Evolutionary conservation across 2,797 vertebrate species (phyloP).

Genomic region (Pangasius mekongensis): DNA sequence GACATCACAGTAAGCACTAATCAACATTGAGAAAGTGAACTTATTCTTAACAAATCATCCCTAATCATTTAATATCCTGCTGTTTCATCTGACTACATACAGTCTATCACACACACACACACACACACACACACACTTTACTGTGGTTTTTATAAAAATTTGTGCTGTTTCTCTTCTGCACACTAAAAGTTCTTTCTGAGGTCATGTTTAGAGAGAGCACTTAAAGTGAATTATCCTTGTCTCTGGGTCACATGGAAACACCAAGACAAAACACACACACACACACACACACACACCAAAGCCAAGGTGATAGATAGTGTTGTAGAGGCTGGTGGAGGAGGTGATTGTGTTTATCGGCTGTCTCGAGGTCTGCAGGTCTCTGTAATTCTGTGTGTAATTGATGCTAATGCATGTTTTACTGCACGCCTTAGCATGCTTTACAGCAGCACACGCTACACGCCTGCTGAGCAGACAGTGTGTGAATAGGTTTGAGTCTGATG

Average conservation of each 20-base stretch:
- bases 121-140: not conserved
- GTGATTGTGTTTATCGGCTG: slow-evolving; percentile 23
- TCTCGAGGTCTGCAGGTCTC: slow-evolving; percentile 23
- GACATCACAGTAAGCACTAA: too few relatives aligned
- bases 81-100: not conserved
- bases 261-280: slow-evolving; percentile 63
- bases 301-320: slow-evolving; percentile 57
- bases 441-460: not conserved
- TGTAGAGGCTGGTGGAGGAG: slow-evolving; percentile 5
- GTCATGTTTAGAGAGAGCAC: slow-evolving; percentile 4
- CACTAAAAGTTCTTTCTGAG: not conserved
- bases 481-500: not conserved
- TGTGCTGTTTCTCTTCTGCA: not conserved
- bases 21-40: too few relatives aligned
- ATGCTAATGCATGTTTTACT: not conserved
- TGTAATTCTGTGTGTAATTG: not conserved
- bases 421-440: not conserved
- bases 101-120: not conserved
- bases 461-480: not conserved
- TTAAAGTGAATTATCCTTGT: slow-evolving; percentile 24
- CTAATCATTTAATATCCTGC: not conserved
- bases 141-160: not conserved
- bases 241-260: slow-evolving; percentile 20
- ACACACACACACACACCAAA: slow-evolving; percentile 43
- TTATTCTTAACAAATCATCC: not conserved